Evolutionary conservation across 2,797 vertebrate species (phyloP), one percentile per base, ranked within the genome.

Genomic region (Lindbergichthys nudifrons): DNA sequence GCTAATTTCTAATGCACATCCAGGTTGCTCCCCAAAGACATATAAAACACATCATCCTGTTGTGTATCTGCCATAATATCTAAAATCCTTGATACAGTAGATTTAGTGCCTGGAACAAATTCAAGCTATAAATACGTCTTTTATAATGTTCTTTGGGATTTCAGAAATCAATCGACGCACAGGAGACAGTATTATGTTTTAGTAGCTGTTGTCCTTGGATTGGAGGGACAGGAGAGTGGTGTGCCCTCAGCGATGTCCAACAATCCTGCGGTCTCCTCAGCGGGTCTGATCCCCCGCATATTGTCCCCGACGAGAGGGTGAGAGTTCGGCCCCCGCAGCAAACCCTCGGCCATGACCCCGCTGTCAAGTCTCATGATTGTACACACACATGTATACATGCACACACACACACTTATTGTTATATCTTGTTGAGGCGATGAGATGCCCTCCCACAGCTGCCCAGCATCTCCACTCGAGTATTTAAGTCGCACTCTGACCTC

Each of bases 261-360:
- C 86, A 90, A 92, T 92, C 87, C 80, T 89, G 92, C 89, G 92
- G 90, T 92, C 82, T 88, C 72, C 77, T 87, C 81, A 86, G 91
- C 72, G 70, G 79, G 82, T 45, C 77, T 78, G 84, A 86, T 73
- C 58, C 30, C 79, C 90, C 85, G n/a, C 85, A 86, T 69, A 82
- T 87, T 85, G 88, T 89, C 84, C 80, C 76, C 30, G 30, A 65
- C 81, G 77, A 87, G 82, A 85, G 62, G 80, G 75, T 65, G 73
- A 74, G 63, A 50, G 72, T 66, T 74, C 42, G 18, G 70, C 74
- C 56, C 18, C 68, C 65, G 75, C 56, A 65, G 58, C 45, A 64
- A 66, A 77, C 68, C 65, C 64, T 79, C 30, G 11, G 69, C 77
- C 64, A 48, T 81, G 87, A 89, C 86, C 87, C 83, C 39, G 19